phyloP scores from a whole-genome alignment of 2,888 invertebrate species.

The Orchestes rusci region DNA sequence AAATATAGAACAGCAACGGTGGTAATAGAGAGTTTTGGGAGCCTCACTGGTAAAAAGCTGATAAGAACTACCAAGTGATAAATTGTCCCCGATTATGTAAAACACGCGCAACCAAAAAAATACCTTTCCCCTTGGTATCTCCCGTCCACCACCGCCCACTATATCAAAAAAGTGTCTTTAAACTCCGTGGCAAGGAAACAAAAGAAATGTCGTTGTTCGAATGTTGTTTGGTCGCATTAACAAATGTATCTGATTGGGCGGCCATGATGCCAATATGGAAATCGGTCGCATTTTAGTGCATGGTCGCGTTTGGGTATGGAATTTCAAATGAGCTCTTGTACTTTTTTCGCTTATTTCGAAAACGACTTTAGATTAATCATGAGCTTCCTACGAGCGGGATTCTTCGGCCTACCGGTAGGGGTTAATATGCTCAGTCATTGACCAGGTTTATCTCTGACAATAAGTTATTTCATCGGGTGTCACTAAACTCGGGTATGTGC shows the following conservation, averaged over 20 bases:
- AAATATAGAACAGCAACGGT: too few relatives aligned
- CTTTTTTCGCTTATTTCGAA: constrained; percentile 18
- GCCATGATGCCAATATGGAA: constrained; percentile 21
- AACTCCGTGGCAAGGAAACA: constrained; percentile 10
- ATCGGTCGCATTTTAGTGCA: constrained; percentile 21
- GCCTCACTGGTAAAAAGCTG: too few relatives aligned
- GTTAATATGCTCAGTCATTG: constrained; percentile 20
- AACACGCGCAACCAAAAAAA: too few relatives aligned
- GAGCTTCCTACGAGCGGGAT: constrained; percentile 21
- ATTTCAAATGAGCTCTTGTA: constrained; percentile 17
- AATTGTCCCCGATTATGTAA: too few relatives aligned
- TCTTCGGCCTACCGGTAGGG: constrained; percentile 22
- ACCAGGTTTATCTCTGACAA: constrained; percentile 12
- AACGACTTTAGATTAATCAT: constrained; percentile 21
- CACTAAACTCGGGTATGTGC: too few relatives aligned
- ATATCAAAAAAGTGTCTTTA: constrained; percentile 16
- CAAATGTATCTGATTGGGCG: constrained; percentile 22
- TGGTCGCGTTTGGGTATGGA: constrained; percentile 17
- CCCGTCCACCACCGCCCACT: constrained; percentile 14
- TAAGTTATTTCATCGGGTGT: too few relatives aligned
- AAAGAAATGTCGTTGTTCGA: background rate
- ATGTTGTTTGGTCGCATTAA: constrained; percentile 13
- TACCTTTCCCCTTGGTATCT: too few relatives aligned
- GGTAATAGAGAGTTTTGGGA: too few relatives aligned
- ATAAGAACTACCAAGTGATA: too few relatives aligned